These are phyloP conservation scores for Macaca mulatta DNA, from an alignment of 2,113 vertebrate species.

Conservation along the genomic window DNA sequence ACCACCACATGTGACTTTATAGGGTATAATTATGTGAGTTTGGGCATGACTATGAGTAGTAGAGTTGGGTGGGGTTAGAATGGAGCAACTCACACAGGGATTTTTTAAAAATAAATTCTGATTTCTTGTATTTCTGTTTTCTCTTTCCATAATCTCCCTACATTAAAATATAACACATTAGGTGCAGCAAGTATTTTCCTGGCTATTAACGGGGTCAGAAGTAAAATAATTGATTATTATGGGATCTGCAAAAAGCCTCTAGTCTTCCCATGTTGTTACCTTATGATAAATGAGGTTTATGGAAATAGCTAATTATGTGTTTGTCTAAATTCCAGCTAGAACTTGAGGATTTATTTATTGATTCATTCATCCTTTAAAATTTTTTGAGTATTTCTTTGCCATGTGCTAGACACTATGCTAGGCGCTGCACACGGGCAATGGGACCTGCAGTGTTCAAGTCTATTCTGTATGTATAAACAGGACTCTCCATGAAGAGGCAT, in stretches of 20 bases:
- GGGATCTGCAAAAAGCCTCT: not conserved
- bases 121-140: not conserved
- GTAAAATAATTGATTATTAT: slow-evolving; percentile 30
- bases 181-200: slow-evolving; percentile 5
- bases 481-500: not conserved
- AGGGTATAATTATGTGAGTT: not conserved
- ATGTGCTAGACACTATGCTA: not conserved
- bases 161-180: not conserved
- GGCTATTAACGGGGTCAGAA: slow-evolving; percentile 26
- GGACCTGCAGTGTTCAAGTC: not conserved
- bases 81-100: not conserved
- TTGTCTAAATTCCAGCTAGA: slow-evolving; percentile 30
- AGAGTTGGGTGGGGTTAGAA: not conserved
- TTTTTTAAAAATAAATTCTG: not conserved
- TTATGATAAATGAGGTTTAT: slow-evolving; percentile 26
- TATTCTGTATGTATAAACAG: not conserved
- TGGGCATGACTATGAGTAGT: not conserved
- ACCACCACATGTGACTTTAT: not conserved
- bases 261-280: not conserved
- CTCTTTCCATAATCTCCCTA: not conserved
- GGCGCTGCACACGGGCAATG: not conserved
- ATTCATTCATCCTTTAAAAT: not conserved
- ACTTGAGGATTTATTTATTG: not conserved
- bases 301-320: not conserved
- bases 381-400: not conserved